phyloP scores from a whole-genome alignment of 1,140 invertebrate genomes.

The Drosophila pachea region DNA sequence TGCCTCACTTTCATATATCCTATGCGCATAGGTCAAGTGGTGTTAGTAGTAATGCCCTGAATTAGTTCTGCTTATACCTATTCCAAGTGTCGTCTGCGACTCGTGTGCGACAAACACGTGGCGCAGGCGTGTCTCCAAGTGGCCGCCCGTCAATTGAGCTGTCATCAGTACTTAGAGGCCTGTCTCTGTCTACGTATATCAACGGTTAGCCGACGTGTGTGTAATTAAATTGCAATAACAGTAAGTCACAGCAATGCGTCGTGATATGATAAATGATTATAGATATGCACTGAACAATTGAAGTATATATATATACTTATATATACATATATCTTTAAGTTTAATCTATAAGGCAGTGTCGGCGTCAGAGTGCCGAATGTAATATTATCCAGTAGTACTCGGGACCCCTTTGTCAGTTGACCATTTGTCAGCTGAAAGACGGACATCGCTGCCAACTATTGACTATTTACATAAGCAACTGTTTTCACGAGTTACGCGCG shows the following conservation, averaged over 20 bases:
- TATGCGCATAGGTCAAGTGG: neutral
- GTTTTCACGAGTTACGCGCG: conserved; percentile 15
- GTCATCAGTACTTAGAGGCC: neutral
- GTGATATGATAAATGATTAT: conserved; percentile 28
- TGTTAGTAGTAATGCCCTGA: neutral
- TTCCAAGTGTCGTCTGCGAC: conserved; percentile 1
- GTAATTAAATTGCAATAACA: conserved; percentile 28
- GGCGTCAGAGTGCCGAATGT: conserved; percentile 29
- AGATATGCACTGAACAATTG: conserved; percentile 18
- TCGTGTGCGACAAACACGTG: conserved; percentile 40
- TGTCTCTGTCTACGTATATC: neutral
- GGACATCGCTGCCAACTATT: conserved; percentile 11
- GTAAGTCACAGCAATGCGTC: conserved; percentile 1
- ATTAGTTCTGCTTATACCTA: neutral
- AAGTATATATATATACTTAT: conserved; percentile 4
- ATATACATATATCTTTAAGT: conserved; percentile 1
- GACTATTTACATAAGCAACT: conserved; percentile 46
- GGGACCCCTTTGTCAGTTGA: conserved; percentile 51
- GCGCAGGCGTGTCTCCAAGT: conserved; percentile 27
- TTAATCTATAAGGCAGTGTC: conserved; percentile 4
- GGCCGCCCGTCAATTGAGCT: conserved; percentile 32
- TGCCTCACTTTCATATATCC: too few species aligned
- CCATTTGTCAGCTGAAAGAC: conserved; percentile 65
- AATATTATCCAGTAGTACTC: conserved; percentile 9
- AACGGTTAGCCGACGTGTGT: neutral